Conservation (phyloP, 2,113 vertebrate species). For the Triplophysa siluroides region DNA sequence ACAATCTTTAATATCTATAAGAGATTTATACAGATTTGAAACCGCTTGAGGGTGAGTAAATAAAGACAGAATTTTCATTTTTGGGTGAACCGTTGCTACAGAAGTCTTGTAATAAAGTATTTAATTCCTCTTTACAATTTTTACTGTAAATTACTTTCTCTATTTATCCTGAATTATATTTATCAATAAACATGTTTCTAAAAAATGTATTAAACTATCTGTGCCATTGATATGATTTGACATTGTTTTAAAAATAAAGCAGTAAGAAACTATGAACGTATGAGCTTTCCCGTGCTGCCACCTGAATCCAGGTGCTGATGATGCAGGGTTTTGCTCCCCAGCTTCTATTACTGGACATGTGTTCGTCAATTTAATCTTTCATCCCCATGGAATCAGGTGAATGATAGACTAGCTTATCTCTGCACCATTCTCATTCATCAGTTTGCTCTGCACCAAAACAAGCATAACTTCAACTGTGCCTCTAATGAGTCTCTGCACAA, state of each 20-base stretch:
- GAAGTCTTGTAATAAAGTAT: too few relatives aligned
- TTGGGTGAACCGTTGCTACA: too few relatives aligned
- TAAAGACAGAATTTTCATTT: too few relatives aligned
- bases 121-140: too few relatives aligned
- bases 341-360: conserved; percentile 64
- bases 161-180: too few relatives aligned
- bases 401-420: conserved; percentile 29
- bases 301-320: conserved; percentile 68
- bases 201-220: too few relatives aligned
- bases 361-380: conserved; percentile 53
- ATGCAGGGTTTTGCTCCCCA: conserved; percentile 58
- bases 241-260: not conserved
- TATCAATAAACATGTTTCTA: too few relatives aligned
- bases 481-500: conserved; percentile 34
- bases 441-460: not conserved
- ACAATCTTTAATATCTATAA: too few relatives aligned
- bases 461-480: not conserved
- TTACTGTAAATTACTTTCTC: too few relatives aligned
- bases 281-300: conserved; percentile 18
- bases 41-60: too few relatives aligned
- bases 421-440: conserved; percentile 19
- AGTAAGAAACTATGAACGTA: conserved; percentile 5
- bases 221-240: too few relatives aligned
- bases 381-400: conserved; percentile 55
- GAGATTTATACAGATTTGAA: too few relatives aligned